Percentiles rank a stretch among this genome's conserved stretches.
Evolutionary conservation across 2,797 vertebrate genomes (phyloP).

Genomic region (Mycteria americana): DNA sequence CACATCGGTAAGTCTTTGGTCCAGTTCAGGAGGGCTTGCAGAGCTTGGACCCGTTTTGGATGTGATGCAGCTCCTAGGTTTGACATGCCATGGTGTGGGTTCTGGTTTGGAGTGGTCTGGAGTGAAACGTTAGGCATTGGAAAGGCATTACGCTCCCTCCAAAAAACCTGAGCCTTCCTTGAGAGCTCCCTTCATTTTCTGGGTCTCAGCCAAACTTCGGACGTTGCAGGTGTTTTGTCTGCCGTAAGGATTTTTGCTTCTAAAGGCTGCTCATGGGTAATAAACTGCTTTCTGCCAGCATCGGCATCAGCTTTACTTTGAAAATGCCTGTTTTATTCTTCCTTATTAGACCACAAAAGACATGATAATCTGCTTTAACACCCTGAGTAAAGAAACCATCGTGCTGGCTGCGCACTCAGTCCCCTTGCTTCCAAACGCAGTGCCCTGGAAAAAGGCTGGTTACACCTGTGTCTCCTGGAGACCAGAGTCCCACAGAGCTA

Average conservation of each 20-base stretch:
- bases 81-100: fast-evolving
- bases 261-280: background rate
- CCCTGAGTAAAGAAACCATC: background rate
- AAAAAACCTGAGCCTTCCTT: background rate
- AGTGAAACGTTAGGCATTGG: background rate
- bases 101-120: background rate
- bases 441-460: background rate
- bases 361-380: background rate
- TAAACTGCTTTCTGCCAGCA: background rate
- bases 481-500: background rate
- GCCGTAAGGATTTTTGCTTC: background rate
- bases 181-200: background rate
- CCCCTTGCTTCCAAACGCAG: background rate
- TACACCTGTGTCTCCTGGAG: background rate
- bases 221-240: background rate
- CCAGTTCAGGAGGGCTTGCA: background rate
- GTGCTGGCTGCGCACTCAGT: fast-evolving
- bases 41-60: background rate
- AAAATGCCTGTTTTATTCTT: background rate
- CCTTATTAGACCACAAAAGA: background rate
- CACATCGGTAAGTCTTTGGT: background rate
- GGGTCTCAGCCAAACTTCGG: background rate
- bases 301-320: background rate
- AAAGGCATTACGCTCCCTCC: background rate
- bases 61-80: fast-evolving